These are phyloP conservation scores for Salarias fasciatus DNA, from an alignment of 2,797 vertebrate species.

Conservation along the genomic window DNA sequence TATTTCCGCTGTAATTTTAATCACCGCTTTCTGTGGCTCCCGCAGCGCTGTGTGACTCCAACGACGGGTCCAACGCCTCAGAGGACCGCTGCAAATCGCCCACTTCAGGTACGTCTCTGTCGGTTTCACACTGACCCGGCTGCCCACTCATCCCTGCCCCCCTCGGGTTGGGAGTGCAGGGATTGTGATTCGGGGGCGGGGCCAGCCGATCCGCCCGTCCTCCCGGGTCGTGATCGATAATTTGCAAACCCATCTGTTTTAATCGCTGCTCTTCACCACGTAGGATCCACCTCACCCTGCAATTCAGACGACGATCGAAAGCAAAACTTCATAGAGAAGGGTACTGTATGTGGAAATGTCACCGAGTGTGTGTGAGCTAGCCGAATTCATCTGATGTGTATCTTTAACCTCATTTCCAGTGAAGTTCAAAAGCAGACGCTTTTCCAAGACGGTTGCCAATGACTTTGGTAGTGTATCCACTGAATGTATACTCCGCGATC, in stretches of 20 bases:
- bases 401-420: conserved; percentile 93
- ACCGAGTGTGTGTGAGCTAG: conserved; percentile 41
- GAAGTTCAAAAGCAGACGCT: conserved; percentile 95
- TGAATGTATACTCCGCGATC: conserved; percentile 41
- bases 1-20: conserved; percentile 26
- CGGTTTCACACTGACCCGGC: too few relatives aligned
- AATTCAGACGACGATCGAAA: conserved; percentile 96
- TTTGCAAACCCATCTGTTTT: too few relatives aligned
- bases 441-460: conserved; percentile 99
- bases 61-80: conserved; percentile 85
- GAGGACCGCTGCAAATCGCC: conserved; percentile 98
- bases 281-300: conserved; percentile 92
- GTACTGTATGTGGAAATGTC: conserved; percentile 81
- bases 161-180: too few relatives aligned
- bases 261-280: conserved; percentile 71
- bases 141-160: too few relatives aligned
- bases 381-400: conserved; percentile 77
- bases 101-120: conserved; percentile 88
- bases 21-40: conserved; percentile 35
- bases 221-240: too few relatives aligned
- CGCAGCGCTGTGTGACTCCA: conserved; percentile 90
- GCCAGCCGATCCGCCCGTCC: too few relatives aligned
- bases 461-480: conserved; percentile 96
- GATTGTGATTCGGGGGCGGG: too few relatives aligned
- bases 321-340: conserved; percentile 96